Conservation (phyloP, 2,113 vertebrate species). For the Camelus bactrianus region DNA sequence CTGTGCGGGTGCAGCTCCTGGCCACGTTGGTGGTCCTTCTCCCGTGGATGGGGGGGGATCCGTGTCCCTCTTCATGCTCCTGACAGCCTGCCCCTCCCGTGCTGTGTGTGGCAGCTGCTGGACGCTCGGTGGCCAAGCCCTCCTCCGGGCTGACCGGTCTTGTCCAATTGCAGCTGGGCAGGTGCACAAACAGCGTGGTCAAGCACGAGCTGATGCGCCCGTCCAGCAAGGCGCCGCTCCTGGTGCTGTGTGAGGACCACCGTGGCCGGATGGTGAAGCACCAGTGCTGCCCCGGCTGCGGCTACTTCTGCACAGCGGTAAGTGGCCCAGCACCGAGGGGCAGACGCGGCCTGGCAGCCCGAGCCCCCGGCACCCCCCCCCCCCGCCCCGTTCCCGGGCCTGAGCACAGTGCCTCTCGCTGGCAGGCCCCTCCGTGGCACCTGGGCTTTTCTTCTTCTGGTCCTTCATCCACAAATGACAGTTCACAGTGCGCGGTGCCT, state of each 20-base stretch:
- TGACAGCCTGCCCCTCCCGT: background rate
- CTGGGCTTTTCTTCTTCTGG: too few species aligned
- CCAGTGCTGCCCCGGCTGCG: conserved; percentile 98
- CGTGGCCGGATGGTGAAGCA: conserved; percentile 98
- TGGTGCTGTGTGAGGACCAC: conserved; percentile 98
- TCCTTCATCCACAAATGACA: fast-evolving
- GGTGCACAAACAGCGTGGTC: conserved; percentile 93
- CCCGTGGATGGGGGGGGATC: too few species aligned
- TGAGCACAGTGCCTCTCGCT: too few species aligned
- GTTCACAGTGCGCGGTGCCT: background rate
- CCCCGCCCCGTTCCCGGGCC: too few species aligned
- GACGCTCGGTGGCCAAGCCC: too few species aligned
- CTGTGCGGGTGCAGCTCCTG: too few species aligned
- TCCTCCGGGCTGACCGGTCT: background rate
- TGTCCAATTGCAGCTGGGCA: conserved; percentile 89
- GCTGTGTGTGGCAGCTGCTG: background rate
- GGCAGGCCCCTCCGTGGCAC: too few species aligned
- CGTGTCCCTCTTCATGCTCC: background rate
- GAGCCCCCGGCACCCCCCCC: background rate
- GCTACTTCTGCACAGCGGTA: conserved; percentile 96
- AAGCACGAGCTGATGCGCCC: conserved; percentile 98
- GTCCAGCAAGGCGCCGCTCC: conserved; percentile 94
- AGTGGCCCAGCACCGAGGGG: conserved; percentile 35
- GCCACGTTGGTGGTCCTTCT: too few species aligned
- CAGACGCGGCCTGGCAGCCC: background rate